These are phyloP conservation scores for Corythoichthys intestinalis DNA, from an alignment of 2,113 vertebrate genomes.

Conservation along the genomic window DNA sequence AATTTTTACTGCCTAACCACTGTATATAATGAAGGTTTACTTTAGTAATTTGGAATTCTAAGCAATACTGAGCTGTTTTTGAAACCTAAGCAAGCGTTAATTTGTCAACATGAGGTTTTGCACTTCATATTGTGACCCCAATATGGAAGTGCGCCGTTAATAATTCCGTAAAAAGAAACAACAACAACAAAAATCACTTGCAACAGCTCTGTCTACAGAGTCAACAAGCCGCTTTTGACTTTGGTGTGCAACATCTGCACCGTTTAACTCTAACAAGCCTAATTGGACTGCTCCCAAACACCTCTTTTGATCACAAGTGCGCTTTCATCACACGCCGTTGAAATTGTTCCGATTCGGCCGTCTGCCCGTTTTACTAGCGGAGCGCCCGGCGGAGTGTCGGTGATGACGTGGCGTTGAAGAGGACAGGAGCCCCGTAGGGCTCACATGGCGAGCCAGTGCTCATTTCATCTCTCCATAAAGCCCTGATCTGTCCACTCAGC, in stretches of 20 bases:
- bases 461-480: slow-evolving; percentile 40
- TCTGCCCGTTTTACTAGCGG: neutral
- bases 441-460: slow-evolving; percentile 35
- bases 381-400: neutral
- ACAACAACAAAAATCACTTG: slow-evolving; percentile 58
- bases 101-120: slow-evolving; percentile 38
- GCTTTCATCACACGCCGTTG: slow-evolving; percentile 15
- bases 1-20: neutral
- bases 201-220: slow-evolving; percentile 41
- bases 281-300: slow-evolving; percentile 51
- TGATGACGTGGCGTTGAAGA: neutral
- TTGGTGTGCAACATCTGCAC: slow-evolving; percentile 62
- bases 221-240: slow-evolving; percentile 30
- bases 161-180: slow-evolving; percentile 53
- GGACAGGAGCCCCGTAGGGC: slow-evolving; percentile 8
- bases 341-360: slow-evolving; percentile 5
- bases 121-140: slow-evolving; percentile 30
- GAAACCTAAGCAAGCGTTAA: slow-evolving; percentile 44
- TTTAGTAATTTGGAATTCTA: neutral
- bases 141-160: slow-evolving; percentile 35
- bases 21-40: neutral
- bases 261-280: slow-evolving; percentile 58
- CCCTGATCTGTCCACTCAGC: slow-evolving; percentile 55
- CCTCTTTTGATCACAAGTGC: slow-evolving; percentile 46
- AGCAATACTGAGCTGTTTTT: slow-evolving; percentile 17